Evolutionary conservation across 2,113 vertebrate species (phyloP).

Genomic region (Urocitellus parryii): DNA sequence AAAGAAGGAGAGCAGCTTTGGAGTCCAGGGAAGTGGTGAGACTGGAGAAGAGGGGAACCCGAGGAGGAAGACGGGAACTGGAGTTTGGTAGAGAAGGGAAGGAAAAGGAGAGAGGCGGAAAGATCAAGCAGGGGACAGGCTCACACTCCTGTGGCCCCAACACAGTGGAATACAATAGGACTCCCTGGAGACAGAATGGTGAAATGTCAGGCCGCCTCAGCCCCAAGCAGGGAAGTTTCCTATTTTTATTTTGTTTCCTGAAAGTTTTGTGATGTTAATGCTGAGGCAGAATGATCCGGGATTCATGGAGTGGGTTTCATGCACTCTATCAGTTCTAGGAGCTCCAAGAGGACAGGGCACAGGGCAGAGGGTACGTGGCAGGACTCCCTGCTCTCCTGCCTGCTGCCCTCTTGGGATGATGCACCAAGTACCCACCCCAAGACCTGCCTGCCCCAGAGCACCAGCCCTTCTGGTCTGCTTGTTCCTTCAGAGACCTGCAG

Average conservation of each 20-base stretch:
- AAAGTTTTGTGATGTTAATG: neutral
- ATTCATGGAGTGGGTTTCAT: neutral
- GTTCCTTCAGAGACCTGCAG: neutral
- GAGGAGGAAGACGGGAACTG: no score
- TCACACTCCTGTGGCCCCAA: no score
- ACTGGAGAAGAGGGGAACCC: neutral
- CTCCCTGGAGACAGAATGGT: fast-evolving
- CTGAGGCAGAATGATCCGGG: neutral
- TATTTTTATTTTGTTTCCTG: neutral
- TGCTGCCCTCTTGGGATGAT: neutral
- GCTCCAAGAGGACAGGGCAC: neutral
- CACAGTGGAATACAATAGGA: neutral
- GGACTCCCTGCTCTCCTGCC: neutral
- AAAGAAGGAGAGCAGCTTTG: neutral
- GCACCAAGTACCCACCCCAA: neutral
- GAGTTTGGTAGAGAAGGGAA: neutral
- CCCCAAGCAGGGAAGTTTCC: neutral
- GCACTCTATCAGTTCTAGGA: neutral
- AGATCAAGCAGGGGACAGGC: neutral
- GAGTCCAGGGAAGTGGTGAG: neutral
- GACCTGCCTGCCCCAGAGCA: neutral
- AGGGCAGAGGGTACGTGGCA: neutral
- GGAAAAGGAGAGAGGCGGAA: neutral
- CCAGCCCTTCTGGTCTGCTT: fast-evolving
- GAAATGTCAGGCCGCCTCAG: neutral